These are phyloP conservation scores for Sebastes iracundus DNA, from an alignment of 2,797 vertebrate species.

Conservation along the genomic window DNA sequence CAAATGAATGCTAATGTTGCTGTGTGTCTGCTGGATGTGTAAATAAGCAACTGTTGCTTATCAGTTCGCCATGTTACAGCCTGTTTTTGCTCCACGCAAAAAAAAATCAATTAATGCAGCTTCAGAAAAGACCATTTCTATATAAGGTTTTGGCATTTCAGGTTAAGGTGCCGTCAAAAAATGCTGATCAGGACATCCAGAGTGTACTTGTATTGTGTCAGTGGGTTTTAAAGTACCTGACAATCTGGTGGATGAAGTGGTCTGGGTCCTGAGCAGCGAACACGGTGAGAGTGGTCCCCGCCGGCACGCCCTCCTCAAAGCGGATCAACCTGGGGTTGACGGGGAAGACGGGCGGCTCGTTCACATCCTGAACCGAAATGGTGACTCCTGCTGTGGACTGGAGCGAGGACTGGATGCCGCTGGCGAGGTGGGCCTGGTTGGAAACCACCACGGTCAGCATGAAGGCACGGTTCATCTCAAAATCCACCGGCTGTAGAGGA, in stretches of 20 bases:
- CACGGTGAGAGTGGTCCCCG: constrained; percentile 89
- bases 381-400: constrained; percentile 95
- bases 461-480: constrained; percentile 95
- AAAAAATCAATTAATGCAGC: no score
- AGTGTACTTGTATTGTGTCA: no score
- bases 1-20: background rate
- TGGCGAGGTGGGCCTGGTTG: constrained; percentile 94
- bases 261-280: constrained; percentile 95
- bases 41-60: background rate
- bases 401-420: constrained; percentile 94
- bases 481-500: constrained; percentile 89
- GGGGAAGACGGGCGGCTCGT: constrained; percentile 93
- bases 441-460: constrained; percentile 96
- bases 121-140: background rate
- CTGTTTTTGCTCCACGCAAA: background rate
- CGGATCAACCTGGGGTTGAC: constrained; percentile 93
- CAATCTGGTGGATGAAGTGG: constrained; percentile 95
- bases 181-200: background rate
- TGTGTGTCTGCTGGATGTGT: background rate
- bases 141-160: background rate
- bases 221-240: constrained; percentile 84
- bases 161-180: background rate
- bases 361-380: constrained; percentile 92
- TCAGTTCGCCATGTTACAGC: background rate
- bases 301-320: constrained; percentile 92